Percentiles rank a stretch among this genome's conserved stretches.
These are phyloP conservation scores for Heteromormyrus szaboi DNA, from an alignment of 2,797 vertebrate genomes.

Conservation along the genomic window DNA sequence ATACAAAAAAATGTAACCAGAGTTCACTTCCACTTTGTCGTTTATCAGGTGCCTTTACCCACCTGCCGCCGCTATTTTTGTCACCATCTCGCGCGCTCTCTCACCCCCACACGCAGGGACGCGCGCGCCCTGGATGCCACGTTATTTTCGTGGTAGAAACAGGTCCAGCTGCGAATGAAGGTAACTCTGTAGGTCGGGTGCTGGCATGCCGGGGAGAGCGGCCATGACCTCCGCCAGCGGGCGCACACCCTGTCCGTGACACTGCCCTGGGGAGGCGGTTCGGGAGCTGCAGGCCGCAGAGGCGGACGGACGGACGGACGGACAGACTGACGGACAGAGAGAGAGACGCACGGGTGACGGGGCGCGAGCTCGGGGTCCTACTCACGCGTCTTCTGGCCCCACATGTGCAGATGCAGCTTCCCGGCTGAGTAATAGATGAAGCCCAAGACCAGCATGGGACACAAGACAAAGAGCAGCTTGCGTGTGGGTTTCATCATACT, in stretches of 20 bases:
- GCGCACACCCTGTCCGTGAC: not conserved
- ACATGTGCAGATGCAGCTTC: constrained; percentile 82
- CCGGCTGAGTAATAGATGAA: constrained; percentile 93
- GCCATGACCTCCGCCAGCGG: not conserved
- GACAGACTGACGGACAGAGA: constrained; percentile 10
- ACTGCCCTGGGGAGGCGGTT: not conserved
- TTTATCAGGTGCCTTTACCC: not conserved
- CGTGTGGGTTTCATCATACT: constrained; percentile 86
- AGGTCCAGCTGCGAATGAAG: not conserved
- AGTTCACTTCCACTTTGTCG: not conserved
- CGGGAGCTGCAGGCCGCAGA: not conserved
- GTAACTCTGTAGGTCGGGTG: not conserved
- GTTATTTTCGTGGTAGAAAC: not conserved
- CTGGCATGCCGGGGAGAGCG: not conserved
- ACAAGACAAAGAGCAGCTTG: constrained; percentile 90
- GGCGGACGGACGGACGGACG: not conserved
- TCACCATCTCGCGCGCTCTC: not conserved
- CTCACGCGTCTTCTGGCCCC: constrained; percentile 92
- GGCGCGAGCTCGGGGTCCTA: constrained; percentile 34
- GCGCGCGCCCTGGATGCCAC: not conserved
- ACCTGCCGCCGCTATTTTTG: not conserved
- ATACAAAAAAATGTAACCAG: not conserved
- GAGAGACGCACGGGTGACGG: not conserved
- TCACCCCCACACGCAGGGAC: not conserved
- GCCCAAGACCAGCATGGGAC: constrained; percentile 87